Evolutionary conservation across 2,797 vertebrate genomes (phyloP), one percentile per base, ranked within the genome.

Genomic region (Myioborus miniatus): DNA sequence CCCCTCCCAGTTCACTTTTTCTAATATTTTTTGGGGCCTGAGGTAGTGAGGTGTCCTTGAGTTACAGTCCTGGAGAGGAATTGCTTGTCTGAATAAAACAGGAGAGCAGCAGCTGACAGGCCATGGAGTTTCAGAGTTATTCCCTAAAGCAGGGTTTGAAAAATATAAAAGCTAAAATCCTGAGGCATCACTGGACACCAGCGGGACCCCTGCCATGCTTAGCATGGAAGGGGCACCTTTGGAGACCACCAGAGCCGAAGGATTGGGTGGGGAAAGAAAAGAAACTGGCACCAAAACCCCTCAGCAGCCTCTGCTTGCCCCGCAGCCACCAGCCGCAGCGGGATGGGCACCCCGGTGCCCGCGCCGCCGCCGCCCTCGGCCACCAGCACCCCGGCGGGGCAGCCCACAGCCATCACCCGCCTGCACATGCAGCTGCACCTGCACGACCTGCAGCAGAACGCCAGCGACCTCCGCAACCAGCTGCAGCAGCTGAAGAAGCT

Each of bases 371-470:
- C 97, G 0, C 96, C 98, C 22, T 98, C 98, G 0, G 97, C 97
- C 65, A 94, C 86, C 86, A 89, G 89, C 96, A 97, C 94, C 4
- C 98, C 97, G 0, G 98, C 97, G 2, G 98, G 97, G 12, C 99
- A 98, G 91, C 96, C 98, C 96, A 98, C 98, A 14, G 98, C 98
- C 22, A 93, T 99, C 87, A 98, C 97, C 76, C 98, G 98, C 59
- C 94, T 99, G 95, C 99, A 99, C 98, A 99, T 99, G 99, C 99
- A 99, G 97, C 98, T 99, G 84, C 99, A 99, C 94, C 98, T 99
- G 90, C 99, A 99, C 5, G 99, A 99, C 95, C 98, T 99, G 90
- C 99, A 99, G 97, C 99, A 99, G 93, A 99, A 99, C 5, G 98
- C 99, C 96, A 99, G 98, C 4, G 99, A 99, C 96, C 98, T 99